Evolutionary conservation across 2,888 invertebrate genomes (phyloP), one percentile per base, ranked within the genome.

Genomic region (Venusia cambrica): DNA sequence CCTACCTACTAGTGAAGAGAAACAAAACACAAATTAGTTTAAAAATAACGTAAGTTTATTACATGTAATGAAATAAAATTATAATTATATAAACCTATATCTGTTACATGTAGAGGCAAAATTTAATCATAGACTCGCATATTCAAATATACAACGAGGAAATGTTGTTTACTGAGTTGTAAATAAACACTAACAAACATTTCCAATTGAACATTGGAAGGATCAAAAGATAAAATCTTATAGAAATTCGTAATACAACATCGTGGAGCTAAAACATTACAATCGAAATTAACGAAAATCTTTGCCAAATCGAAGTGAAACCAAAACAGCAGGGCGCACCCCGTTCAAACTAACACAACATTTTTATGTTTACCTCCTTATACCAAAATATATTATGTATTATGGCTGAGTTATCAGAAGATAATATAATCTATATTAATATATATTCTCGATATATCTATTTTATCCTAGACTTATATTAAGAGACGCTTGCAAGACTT

Each of bases 41-140:
- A 84, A 87, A 85, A 87, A 87, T 85, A 85, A 84, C 83, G 78
- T 85, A 81, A 81, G 84, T 85, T 84, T 87, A 85, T 84, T 85
- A 83, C 83, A 85, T 80, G 78, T 83, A 84, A 85, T 84, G 85
- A 84, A 85, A 40, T 40, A 84, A 84, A 80, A 80, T 79, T 66
- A 41, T 34, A 68, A 73, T 64, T 73, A 76, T n/a, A n/a, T 79
- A 75, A 72, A 78, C 68, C 64, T 75, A 77, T 72, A 74, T 73
- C 67, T 72, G 66, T 74, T 76, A 80, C 76, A 75, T 70, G 71
- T 68, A 58, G 43, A 38, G 33, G 34, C n/a, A n/a, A n/a, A n/a
- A n/a, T n/a, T n/a, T n/a, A n/a, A n/a, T n/a, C n/a, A n/a, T n/a
- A n/a, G n/a, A n/a, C n/a, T n/a, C n/a, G n/a, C n/a, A n/a, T n/a